These are phyloP conservation scores for Prochilodus magdalenae DNA, from an alignment of 2,113 vertebrate species.

Conservation along the genomic window DNA sequence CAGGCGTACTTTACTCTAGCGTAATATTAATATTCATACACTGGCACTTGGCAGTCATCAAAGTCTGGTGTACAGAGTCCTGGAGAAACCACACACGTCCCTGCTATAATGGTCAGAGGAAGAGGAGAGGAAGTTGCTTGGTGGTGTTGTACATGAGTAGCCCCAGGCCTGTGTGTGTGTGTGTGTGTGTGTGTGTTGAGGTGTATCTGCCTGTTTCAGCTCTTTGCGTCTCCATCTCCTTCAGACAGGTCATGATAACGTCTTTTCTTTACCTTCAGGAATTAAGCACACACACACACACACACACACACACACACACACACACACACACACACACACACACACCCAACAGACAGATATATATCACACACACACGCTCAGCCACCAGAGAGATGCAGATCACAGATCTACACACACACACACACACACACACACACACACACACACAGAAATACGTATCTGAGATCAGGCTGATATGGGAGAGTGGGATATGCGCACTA, in stretches of 20 bases:
- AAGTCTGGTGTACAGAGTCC: no score
- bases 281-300: conserved; percentile 26
- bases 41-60: no score
- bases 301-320: conserved; percentile 36
- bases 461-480: conserved; percentile 10
- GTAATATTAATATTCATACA: no score
- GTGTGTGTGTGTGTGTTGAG: conserved; percentile 15
- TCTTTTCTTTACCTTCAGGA: conserved; percentile 44
- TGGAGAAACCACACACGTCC: no score
- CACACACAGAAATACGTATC: conserved; percentile 35
- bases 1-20: no score
- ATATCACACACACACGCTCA: not conserved
- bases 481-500: conserved; percentile 17
- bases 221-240: conserved; percentile 32
- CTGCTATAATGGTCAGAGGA: no score
- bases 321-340: conserved; percentile 42
- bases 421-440: not conserved
- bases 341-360: no score
- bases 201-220: conserved; percentile 61
- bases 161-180: conserved; percentile 2
- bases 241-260: conserved; percentile 35
- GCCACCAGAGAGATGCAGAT: conserved; percentile 37
- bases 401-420: conserved; percentile 22
- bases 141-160: no score
- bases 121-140: no score